A percentile compares a stretch with the other conserved stretches of the same genome.
phyloP scores from a whole-genome alignment of 2,888 invertebrate species.

The Psylliodes chrysocephalus region DNA sequence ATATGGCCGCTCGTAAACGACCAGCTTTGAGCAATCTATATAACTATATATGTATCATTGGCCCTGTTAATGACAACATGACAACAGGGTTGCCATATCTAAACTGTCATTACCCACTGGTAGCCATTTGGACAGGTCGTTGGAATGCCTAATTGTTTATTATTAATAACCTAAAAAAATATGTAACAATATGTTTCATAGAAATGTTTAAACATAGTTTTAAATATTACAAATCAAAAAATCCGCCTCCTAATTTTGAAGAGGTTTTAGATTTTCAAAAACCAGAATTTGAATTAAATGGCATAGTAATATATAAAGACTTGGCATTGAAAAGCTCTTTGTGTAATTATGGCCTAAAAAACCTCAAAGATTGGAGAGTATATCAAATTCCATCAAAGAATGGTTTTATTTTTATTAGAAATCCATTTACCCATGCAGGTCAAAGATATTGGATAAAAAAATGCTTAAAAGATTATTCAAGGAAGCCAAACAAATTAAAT shows the following conservation, averaged over 20 bases:
- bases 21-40: too few species aligned
- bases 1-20: too few species aligned
- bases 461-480: constrained; percentile 81
- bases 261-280: constrained; percentile 71
- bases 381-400: constrained; percentile 70
- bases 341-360: constrained; percentile 62
- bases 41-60: too few species aligned
- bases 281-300: constrained; percentile 26
- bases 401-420: constrained; percentile 83
- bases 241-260: constrained; percentile 71
- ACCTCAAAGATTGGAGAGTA: constrained; percentile 71
- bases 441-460: constrained; percentile 86
- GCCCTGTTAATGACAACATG: too few species aligned
- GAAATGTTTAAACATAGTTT: constrained; percentile 76
- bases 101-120: too few species aligned
- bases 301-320: constrained; percentile 52
- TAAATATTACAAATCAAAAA: constrained; percentile 82
- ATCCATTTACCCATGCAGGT: constrained; percentile 82
- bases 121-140: too few species aligned
- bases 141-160: too few species aligned
- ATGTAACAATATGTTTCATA: background rate
- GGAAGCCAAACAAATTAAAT: constrained; percentile 77
- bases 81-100: too few species aligned
- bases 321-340: constrained; percentile 33
- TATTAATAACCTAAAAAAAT: background rate